Conservation (phyloP, 2,113 vertebrate genomes). For the Lophochroa leadbeateri region DNA sequence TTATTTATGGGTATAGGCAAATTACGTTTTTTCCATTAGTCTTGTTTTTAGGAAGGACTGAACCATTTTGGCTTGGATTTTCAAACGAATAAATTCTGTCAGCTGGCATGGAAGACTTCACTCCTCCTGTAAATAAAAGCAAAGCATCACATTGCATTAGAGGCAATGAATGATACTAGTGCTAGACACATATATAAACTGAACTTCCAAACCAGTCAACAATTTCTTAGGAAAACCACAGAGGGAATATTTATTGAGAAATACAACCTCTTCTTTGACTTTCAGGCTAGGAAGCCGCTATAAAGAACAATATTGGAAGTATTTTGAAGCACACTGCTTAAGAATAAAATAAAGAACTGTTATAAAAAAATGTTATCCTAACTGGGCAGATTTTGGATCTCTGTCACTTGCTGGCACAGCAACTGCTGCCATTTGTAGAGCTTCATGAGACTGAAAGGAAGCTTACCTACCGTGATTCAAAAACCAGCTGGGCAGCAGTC, state of each 20-base stretch:
- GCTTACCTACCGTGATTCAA: background rate
- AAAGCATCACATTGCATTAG: background rate
- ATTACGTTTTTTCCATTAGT: background rate
- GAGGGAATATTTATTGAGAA: background rate
- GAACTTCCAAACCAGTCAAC: background rate
- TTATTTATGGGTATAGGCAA: background rate
- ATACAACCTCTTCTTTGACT: background rate
- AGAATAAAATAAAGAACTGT: background rate
- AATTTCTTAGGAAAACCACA: constrained; percentile 16
- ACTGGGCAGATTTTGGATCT: background rate
- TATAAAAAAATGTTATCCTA: background rate
- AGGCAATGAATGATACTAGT: background rate
- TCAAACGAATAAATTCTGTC: background rate
- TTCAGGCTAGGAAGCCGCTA: background rate
- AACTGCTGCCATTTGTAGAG: background rate
- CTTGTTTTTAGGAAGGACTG: background rate
- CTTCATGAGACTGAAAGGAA: background rate
- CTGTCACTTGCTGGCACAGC: background rate
- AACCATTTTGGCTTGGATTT: background rate
- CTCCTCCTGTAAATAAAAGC: background rate
- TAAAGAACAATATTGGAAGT: background rate
- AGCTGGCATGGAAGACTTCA: background rate
- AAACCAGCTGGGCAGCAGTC: background rate
- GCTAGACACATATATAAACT: background rate
- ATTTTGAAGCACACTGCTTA: background rate